Percentiles rank a stretch among this genome's conserved stretches.
These are phyloP conservation scores for Platycercus adscitus DNA, from an alignment of 2,113 vertebrate genomes.

Conservation along the genomic window DNA sequence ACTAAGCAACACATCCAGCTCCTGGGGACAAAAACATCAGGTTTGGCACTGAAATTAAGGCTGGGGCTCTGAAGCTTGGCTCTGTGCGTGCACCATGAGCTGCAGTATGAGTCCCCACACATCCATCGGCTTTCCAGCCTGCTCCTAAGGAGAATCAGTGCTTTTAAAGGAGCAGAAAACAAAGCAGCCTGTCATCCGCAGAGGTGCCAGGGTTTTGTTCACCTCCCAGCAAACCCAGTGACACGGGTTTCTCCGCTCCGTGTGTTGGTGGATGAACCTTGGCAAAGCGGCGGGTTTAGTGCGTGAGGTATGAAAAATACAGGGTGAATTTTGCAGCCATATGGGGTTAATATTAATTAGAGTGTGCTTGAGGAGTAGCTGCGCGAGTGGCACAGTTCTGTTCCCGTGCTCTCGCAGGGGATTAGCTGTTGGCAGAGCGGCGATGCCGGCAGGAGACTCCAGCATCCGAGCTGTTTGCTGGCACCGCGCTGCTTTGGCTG, in stretches of 20 bases:
- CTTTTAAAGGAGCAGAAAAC: slow-evolving; percentile 2
- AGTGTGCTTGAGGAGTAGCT: not conserved
- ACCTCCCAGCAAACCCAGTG: not conserved
- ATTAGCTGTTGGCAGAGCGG: slow-evolving; percentile 40
- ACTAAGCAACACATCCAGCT: not conserved
- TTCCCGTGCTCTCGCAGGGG: not conserved
- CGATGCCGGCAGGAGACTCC: slow-evolving; percentile 1
- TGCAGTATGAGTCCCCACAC: not conserved
- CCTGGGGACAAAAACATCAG: not conserved
- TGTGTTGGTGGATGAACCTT: not conserved
- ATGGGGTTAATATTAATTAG: not conserved
- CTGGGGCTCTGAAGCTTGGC: not conserved
- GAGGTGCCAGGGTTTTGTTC: slow-evolving; percentile 32
- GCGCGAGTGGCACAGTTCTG: not conserved
- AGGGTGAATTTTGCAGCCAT: not conserved
- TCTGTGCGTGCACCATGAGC: not conserved
- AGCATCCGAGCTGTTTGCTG: slow-evolving; percentile 42
- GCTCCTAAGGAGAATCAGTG: not conserved
- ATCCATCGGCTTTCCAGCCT: not conserved
- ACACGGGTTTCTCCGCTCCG: fast-evolving
- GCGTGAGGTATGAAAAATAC: not conserved
- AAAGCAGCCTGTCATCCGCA: not conserved
- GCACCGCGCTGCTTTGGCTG: not conserved
- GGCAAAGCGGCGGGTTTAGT: not conserved
- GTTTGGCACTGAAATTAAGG: not conserved